Evolutionary conservation across 2,113 vertebrate genomes (phyloP).

Genomic region (Oenanthe oenanthe): DNA sequence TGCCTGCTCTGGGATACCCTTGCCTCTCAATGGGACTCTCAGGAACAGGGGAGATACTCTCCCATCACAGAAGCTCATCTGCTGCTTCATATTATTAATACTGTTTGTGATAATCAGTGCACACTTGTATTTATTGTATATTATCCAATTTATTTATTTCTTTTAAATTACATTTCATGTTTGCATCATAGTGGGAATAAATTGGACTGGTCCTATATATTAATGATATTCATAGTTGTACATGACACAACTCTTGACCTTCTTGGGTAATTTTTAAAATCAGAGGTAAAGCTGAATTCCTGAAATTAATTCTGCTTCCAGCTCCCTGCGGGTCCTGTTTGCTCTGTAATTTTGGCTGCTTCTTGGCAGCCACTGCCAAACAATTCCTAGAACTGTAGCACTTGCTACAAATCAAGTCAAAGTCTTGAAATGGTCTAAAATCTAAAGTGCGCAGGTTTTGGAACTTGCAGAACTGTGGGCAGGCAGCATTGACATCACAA

Average conservation of each 20-base stretch:
- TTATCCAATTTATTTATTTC: not conserved
- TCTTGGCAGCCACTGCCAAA: not conserved
- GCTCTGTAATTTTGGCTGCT: constrained; percentile 15
- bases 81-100: not conserved
- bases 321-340: not conserved
- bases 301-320: not conserved
- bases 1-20: not conserved
- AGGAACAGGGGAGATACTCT: not conserved
- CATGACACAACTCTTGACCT: not conserved
- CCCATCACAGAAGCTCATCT: not conserved
- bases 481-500: not conserved
- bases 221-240: not conserved
- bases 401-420: not conserved
- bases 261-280: not conserved
- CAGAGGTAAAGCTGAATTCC: not conserved
- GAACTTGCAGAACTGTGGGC: not conserved
- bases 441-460: not conserved
- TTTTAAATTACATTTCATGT: not conserved
- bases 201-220: not conserved
- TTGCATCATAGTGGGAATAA: not conserved
- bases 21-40: fast-evolving
- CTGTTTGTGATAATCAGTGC: not conserved
- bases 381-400: constrained; percentile 9
- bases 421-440: not conserved
- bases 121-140: not conserved